phyloP scores from a whole-genome alignment of 1,140 invertebrate species.

The Micrasema minimum region DNA sequence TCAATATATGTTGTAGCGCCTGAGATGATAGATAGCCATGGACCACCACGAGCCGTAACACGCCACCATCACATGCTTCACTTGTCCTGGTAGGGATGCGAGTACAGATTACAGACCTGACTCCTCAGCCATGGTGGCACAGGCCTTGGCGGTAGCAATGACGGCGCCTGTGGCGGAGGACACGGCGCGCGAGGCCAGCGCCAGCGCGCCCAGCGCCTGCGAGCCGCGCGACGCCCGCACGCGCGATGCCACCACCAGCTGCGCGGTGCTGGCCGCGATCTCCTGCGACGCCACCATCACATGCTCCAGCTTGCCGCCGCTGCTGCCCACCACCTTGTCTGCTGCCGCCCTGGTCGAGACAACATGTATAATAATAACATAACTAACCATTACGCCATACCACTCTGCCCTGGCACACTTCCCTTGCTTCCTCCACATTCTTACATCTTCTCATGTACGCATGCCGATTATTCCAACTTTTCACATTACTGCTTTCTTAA shows the following conservation, averaged over 20 bases:
- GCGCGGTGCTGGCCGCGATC: slow-evolving; percentile 96
- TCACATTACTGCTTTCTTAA: no score
- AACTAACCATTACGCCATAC: no score
- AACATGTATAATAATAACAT: no score
- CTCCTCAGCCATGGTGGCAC: slow-evolving; percentile 87
- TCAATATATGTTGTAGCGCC: no score
- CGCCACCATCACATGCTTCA: no score
- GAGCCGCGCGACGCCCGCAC: slow-evolving; percentile 90
- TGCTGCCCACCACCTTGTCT: slow-evolving; percentile 84
- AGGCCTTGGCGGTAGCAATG: slow-evolving; percentile 92
- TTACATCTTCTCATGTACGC: no score
- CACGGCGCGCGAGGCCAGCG: slow-evolving; percentile 87
- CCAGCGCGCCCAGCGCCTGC: slow-evolving; percentile 79
- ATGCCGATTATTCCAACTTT: no score
- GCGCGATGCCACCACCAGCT: slow-evolving; percentile 94
- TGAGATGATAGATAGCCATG: no score
- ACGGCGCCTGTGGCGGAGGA: slow-evolving; percentile 91
- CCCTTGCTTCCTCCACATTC: no score
- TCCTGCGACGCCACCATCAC: slow-evolving; percentile 97
- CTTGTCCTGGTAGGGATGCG: no score
- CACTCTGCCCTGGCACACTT: no score
- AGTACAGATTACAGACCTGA: slow-evolving; percentile 55
- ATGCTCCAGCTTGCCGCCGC: slow-evolving; percentile 89
- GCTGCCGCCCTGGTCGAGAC: slow-evolving; percentile 79
- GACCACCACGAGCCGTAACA: no score